Evolutionary conservation across 1,140 invertebrate species (phyloP).

Genomic region (Solen grandis): DNA sequence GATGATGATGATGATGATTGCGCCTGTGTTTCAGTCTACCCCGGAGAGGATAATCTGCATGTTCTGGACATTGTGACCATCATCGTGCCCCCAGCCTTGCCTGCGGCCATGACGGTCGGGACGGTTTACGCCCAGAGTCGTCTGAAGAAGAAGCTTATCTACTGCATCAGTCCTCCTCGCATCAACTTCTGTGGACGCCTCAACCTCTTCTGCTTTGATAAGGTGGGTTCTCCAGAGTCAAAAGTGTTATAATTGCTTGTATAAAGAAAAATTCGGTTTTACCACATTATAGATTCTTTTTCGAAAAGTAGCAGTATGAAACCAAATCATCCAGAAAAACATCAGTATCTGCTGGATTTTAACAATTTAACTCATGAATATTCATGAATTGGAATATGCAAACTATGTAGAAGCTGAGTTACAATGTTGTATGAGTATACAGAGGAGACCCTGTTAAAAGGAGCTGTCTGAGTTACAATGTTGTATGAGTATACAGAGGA

Average conservation of each 20-base stretch:
- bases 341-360: too few relatives aligned
- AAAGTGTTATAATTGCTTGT: background rate
- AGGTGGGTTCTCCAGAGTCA: slow-evolving; percentile 84
- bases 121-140: slow-evolving; percentile 91
- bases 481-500: too few relatives aligned
- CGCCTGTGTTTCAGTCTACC: slow-evolving; percentile 68
- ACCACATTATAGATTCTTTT: too few relatives aligned
- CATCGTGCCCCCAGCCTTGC: slow-evolving; percentile 96
- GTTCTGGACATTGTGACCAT: slow-evolving; percentile 97
- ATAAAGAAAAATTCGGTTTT: background rate
- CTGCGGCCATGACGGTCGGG: slow-evolving; percentile 97
- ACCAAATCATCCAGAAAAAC: too few relatives aligned
- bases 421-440: too few relatives aligned
- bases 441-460: too few relatives aligned
- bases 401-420: too few relatives aligned
- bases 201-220: slow-evolving; percentile 97
- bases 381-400: too few relatives aligned
- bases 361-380: too few relatives aligned
- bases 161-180: slow-evolving; percentile 93
- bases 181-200: slow-evolving; percentile 96
- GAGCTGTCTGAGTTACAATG: too few relatives aligned
- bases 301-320: background rate
- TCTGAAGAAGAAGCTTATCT: slow-evolving; percentile 88
- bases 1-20: too few relatives aligned
- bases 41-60: slow-evolving; percentile 84